These are phyloP conservation scores for Coenobita brevimanus DNA, from an alignment of 1,140 invertebrate genomes.

Conservation along the genomic window DNA sequence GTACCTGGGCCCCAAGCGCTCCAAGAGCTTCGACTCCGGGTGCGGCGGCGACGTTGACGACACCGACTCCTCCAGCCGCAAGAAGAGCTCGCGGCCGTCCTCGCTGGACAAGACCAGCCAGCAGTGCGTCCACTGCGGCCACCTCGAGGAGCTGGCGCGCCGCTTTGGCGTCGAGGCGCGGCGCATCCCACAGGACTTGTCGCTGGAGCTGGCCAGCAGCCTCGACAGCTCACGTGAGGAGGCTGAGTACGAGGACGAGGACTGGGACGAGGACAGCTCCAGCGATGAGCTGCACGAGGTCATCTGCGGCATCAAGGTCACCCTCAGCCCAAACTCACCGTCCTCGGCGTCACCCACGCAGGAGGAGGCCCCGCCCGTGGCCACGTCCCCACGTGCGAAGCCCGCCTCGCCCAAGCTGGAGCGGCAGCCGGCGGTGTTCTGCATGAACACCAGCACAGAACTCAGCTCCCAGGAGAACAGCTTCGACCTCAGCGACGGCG, in stretches of 20 bases:
- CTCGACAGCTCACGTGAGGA: conserved; percentile 58
- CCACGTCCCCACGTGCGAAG: conserved; percentile 62
- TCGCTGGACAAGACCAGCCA: conserved; percentile 70
- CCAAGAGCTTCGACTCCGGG: conserved; percentile 85
- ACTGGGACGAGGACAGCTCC: conserved; percentile 65
- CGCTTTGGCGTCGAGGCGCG: conserved; percentile 29
- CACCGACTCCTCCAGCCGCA: conserved; percentile 77
- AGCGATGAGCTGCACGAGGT: conserved; percentile 69
- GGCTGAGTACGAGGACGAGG: conserved; percentile 63
- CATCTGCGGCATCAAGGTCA: conserved; percentile 80
- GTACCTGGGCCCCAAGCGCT: conserved; percentile 78
- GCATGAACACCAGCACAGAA: conserved; percentile 73
- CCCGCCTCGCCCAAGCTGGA: conserved; percentile 74
- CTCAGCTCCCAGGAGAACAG: conserved; percentile 75
- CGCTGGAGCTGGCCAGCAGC: conserved; percentile 45
- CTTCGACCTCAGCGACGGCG: conserved; percentile 73
- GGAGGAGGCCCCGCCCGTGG: conserved; percentile 71
- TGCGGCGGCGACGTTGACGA: conserved; percentile 75
- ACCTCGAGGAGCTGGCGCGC: conserved; percentile 67
- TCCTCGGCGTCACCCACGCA: conserved; percentile 74
- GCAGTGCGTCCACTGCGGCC: conserved; percentile 70
- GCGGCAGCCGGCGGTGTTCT: conserved; percentile 85
- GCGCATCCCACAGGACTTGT: conserved; percentile 39
- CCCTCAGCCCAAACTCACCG: conserved; percentile 77
- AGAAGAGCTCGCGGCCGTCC: conserved; percentile 79